Base-by-base conservation (phyloP, 2,888 invertebrate genomes). In the Chrysolina haemoptera region DNA sequence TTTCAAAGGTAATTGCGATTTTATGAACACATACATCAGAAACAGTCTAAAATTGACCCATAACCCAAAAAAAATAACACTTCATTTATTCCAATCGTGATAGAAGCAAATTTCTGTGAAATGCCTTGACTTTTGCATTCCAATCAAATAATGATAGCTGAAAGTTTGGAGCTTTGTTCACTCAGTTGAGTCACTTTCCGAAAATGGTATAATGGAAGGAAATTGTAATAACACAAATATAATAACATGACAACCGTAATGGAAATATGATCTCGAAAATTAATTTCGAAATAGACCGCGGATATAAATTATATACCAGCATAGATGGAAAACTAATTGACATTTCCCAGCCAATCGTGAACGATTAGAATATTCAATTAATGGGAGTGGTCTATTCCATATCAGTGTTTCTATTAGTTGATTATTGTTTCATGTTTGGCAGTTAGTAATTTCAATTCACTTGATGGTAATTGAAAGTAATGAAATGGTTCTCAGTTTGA, bases 211-310 rank as follows among this genome's bases (percentile, higher is more conserved):
- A 12, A 14, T 59, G 8, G 2, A n/a, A 16, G 27, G 10, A 16
- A 22, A n/a, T 10, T 59, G n/a, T 10, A 35, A 8, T 16, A 27
- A n/a, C n/a, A 10, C 10, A 27, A 59, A 22, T 59, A 59, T 59
- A 59, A 59, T 59, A 10, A 27, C n/a, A 59, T 27, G 14, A n/a
- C 35, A 12, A 22, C 16, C 6, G n/a, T 27, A 11, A 8, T 35
- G 16, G 59, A 35, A 59, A 59, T 59, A 53, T 35, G n/a, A 59
- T 35, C 14, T 11, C n/a, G 59, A 71, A 62, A 79, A 81, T 81
- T 81, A 76, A 81, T 79, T 76, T 79, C 78, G 76, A 76, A 79
- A 59, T 76, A 75, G 78, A 78, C 75, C 76, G 43, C 71, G 72
- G 74, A 75, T 75, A 76, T 76, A 75, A 76, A 78, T 78, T 72